These are phyloP conservation scores for Labrus mixtus DNA, from an alignment of 2,113 vertebrate genomes.

Conservation along the genomic window DNA sequence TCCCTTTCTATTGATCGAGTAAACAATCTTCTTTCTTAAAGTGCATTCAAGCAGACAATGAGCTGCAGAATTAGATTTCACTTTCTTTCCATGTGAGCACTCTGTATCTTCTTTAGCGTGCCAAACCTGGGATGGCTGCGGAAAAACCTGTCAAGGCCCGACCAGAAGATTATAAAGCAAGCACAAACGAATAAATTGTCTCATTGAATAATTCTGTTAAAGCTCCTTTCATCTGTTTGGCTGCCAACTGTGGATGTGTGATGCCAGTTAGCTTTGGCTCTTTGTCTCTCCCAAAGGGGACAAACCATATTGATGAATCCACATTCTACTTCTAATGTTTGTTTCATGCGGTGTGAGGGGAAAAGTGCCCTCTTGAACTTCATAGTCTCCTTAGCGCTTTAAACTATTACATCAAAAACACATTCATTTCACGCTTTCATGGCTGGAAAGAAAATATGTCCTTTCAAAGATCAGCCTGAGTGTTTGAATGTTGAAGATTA, in stretches of 20 bases:
- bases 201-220: slow-evolving; percentile 69
- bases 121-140: slow-evolving; percentile 41
- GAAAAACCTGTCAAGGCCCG: slow-evolving; percentile 52
- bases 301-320: slow-evolving; percentile 58
- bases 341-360: slow-evolving; percentile 42
- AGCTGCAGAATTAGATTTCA: slow-evolving; percentile 35
- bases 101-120: slow-evolving; percentile 22
- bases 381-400: slow-evolving; percentile 42
- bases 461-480: slow-evolving; percentile 59
- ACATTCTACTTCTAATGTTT: slow-evolving; percentile 49
- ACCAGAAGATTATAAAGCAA: slow-evolving; percentile 48
- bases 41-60: slow-evolving; percentile 35
- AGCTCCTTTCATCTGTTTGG: slow-evolving; percentile 62
- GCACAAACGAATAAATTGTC: slow-evolving; percentile 70
- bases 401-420: slow-evolving; percentile 53
- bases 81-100: slow-evolving; percentile 16
- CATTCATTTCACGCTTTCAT: slow-evolving; percentile 54
- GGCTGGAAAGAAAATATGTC: slow-evolving; percentile 57
- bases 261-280: slow-evolving; percentile 63
- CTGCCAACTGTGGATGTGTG: slow-evolving; percentile 57
- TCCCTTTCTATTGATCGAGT: slow-evolving; percentile 25
- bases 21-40: slow-evolving; percentile 37
- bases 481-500: slow-evolving; percentile 66
- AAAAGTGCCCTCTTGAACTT: slow-evolving; percentile 45
- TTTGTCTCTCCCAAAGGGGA: slow-evolving; percentile 47